phyloP scores from a whole-genome alignment of 2,888 invertebrate species.

The Odontocerum albicorne region DNA sequence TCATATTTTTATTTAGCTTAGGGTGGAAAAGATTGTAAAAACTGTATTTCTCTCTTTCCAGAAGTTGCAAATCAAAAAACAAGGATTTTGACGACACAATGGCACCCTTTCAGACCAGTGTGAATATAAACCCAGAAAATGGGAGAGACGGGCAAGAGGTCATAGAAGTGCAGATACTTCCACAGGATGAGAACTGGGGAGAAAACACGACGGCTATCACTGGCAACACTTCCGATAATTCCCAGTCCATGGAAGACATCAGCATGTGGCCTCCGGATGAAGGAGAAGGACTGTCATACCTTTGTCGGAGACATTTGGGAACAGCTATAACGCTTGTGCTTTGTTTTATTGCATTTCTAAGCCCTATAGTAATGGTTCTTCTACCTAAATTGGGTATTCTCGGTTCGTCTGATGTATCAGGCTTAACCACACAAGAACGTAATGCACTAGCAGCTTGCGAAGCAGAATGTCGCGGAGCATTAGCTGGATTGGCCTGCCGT shows the following conservation, averaged over 20 bases:
- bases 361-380: slow-evolving; percentile 93
- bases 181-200: slow-evolving; percentile 98
- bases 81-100: slow-evolving; percentile 67
- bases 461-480: slow-evolving; percentile 91
- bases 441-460: slow-evolving; percentile 76
- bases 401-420: slow-evolving; percentile 65
- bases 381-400: slow-evolving; percentile 88
- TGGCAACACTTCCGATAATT: slow-evolving; percentile 94
- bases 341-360: slow-evolving; percentile 82
- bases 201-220: slow-evolving; percentile 97
- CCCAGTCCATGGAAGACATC: slow-evolving; percentile 90
- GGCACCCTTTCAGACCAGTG: slow-evolving; percentile 87
- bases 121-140: slow-evolving; percentile 78
- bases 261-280: slow-evolving; percentile 81
- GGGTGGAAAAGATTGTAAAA: background rate
- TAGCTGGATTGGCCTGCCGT: slow-evolving; percentile 90
- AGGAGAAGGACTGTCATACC: slow-evolving; percentile 67
- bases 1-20: too few species aligned
- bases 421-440: slow-evolving; percentile 69
- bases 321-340: slow-evolving; percentile 78
- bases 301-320: slow-evolving; percentile 83
- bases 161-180: slow-evolving; percentile 94
- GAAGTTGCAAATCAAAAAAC: slow-evolving; percentile 64
- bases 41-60: slow-evolving; percentile 1
- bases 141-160: slow-evolving; percentile 83